Evolutionary conservation across 2,888 invertebrate genomes (phyloP).

Genomic region (Auanema sp.): DNA sequence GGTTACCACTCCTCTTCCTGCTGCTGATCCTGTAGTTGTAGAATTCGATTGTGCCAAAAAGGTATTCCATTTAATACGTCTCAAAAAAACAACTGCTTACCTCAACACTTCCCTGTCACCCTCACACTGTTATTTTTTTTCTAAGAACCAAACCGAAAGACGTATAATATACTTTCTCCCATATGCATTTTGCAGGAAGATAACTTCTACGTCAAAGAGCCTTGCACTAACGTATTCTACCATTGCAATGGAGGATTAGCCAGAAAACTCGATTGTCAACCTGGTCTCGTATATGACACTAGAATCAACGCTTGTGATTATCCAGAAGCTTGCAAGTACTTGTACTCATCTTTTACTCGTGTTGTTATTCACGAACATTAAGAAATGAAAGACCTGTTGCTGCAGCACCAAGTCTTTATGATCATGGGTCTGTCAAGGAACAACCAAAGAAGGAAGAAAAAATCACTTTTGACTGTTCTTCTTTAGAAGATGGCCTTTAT

Average conservation of each 20-base stretch:
- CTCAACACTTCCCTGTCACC: too few species aligned
- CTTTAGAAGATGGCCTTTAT: conserved; percentile 27
- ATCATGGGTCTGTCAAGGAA: background rate
- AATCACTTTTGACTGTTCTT: conserved; percentile 32
- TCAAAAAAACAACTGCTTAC: too few species aligned
- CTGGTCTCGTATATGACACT: conserved; percentile 25
- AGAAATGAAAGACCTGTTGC: background rate
- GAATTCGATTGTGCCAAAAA: conserved; percentile 26
- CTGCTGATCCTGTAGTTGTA: conserved; percentile 3
- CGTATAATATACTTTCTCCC: too few species aligned
- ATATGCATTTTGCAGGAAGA: too few species aligned
- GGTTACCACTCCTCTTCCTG: conserved; percentile 9
- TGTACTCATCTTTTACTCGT: background rate
- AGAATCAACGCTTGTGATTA: conserved; percentile 32
- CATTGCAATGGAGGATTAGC: conserved; percentile 20
- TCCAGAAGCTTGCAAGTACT: conserved; percentile 26
- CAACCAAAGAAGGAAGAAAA: conserved; percentile 12
- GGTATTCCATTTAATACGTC: too few species aligned
- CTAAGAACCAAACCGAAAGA: too few species aligned
- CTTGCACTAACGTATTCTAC: conserved; percentile 22
- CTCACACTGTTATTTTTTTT: too few species aligned
- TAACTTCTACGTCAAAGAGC: conserved; percentile 23
- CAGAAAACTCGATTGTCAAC: conserved; percentile 16
- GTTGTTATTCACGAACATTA: background rate
- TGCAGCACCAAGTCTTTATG: background rate